A percentile compares a stretch with the other conserved stretches of the same genome.
phyloP scores from a whole-genome alignment of 2,797 vertebrate genomes.

The Pseudochromis fuscus region DNA sequence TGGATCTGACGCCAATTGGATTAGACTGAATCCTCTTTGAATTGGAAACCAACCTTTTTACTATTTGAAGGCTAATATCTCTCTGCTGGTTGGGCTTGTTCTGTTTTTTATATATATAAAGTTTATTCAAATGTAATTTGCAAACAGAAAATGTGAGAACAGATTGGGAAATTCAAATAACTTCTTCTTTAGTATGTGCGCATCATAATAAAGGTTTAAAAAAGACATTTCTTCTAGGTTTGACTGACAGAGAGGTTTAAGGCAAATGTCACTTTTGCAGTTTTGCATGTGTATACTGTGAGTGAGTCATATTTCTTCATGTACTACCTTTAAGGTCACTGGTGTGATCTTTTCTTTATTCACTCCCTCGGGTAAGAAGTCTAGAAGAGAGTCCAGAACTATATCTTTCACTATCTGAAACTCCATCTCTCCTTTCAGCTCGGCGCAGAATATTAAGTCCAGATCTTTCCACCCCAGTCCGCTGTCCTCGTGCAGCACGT shows the following conservation, averaged over 20 bases:
- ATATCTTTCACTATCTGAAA: slow-evolving; percentile 97
- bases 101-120: not conserved
- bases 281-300: not conserved
- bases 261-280: not conserved
- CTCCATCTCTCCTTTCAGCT: slow-evolving; percentile 93
- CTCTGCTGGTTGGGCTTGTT: slow-evolving; percentile 6
- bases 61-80: slow-evolving; percentile 54
- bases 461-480: slow-evolving; percentile 98
- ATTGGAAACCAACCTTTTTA: slow-evolving; percentile 75
- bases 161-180: not conserved
- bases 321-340: slow-evolving; percentile 93
- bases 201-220: not conserved
- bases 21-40: slow-evolving; percentile 83
- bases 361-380: slow-evolving; percentile 96
- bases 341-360: slow-evolving; percentile 98
- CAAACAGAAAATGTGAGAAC: not conserved
- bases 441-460: slow-evolving; percentile 98
- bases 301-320: not conserved
- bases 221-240: not conserved
- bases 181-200: not conserved
- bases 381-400: slow-evolving; percentile 95
- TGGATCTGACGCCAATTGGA: slow-evolving; percentile 78
- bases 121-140: slow-evolving; percentile 1
- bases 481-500: slow-evolving; percentile 97
- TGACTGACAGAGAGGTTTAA: not conserved